Evolutionary conservation across 2,113 vertebrate species (phyloP).

Genomic region (Phasianus colchicus): DNA sequence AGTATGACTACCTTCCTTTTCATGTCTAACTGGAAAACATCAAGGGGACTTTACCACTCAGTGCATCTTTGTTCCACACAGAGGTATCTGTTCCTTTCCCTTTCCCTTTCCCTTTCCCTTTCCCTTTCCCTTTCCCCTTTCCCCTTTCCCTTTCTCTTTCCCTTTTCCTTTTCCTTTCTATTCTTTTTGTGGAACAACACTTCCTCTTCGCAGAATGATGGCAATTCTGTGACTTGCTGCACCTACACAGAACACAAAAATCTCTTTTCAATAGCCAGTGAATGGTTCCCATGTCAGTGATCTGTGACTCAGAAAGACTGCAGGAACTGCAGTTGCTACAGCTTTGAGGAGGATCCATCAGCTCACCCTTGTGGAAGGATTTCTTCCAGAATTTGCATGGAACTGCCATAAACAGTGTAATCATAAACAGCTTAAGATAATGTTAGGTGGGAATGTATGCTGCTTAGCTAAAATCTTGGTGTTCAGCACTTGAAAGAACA

Average conservation of each 20-base stretch:
- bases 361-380: conserved; percentile 25
- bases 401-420: not conserved
- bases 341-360: not conserved
- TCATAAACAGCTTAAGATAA: conserved; percentile 7
- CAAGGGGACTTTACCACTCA: too few species aligned
- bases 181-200: not conserved
- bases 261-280: not conserved
- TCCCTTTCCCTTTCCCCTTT: too few species aligned
- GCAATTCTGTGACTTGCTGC: not conserved
- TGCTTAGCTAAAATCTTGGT: conserved; percentile 11
- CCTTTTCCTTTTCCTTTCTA: too few species aligned
- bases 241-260: not conserved
- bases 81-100: too few species aligned
- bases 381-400: conserved; percentile 16
- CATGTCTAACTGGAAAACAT: too few species aligned
- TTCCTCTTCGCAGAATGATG: not conserved
- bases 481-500: not conserved
- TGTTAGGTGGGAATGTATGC: not conserved
- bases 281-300: not conserved
- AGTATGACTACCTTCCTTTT: too few species aligned
- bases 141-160: too few species aligned
- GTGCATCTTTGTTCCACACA: too few species aligned
- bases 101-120: too few species aligned
- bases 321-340: not conserved
- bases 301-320: not conserved